Percentiles rank a stretch among this genome's conserved stretches.
phyloP scores from a whole-genome alignment of 2,797 vertebrate species.

The Hippopotamyrus pictus region DNA sequence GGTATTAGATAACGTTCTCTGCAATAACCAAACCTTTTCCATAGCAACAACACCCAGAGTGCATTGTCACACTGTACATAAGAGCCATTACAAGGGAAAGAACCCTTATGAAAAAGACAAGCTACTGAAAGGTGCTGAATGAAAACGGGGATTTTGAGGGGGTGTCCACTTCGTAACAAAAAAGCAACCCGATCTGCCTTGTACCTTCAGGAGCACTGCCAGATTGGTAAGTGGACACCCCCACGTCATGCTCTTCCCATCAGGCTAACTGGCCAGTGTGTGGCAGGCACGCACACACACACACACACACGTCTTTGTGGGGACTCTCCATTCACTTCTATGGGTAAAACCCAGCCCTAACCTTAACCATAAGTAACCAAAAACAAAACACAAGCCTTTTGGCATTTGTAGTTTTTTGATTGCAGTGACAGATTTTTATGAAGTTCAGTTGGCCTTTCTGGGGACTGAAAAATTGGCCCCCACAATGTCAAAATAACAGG shows the following conservation, averaged over 20 bases:
- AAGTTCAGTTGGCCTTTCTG: not conserved
- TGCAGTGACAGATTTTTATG: not conserved
- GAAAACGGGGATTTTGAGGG: conserved; percentile 13
- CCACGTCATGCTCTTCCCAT: not conserved
- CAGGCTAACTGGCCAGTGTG: not conserved
- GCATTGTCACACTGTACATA: conserved; percentile 45
- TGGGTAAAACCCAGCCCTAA: not conserved
- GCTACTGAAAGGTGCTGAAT: conserved; percentile 38
- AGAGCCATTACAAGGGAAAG: conserved; percentile 26
- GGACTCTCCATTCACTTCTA: not conserved
- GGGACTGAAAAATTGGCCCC: not conserved
- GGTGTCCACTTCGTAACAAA: conserved; percentile 15
- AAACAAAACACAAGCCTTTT: not conserved
- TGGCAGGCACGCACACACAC: not conserved
- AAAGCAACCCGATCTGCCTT: conserved; percentile 12
- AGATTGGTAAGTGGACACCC: not conserved
- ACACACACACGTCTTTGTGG: not conserved
- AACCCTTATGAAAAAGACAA: conserved; percentile 11
- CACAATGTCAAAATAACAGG: not conserved
- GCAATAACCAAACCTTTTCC: conserved; percentile 48
- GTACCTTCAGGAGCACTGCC: not conserved
- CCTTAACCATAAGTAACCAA: not conserved
- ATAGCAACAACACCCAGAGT: conserved; percentile 56
- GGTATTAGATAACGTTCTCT: conserved; percentile 60
- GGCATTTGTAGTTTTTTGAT: not conserved